Evolutionary conservation across 30 jellyfish, hydroid and myxozoan genomes (phyloP), one percentile per base, ranked within the genome.

Genomic region (Sanderia malayensis): DNA sequence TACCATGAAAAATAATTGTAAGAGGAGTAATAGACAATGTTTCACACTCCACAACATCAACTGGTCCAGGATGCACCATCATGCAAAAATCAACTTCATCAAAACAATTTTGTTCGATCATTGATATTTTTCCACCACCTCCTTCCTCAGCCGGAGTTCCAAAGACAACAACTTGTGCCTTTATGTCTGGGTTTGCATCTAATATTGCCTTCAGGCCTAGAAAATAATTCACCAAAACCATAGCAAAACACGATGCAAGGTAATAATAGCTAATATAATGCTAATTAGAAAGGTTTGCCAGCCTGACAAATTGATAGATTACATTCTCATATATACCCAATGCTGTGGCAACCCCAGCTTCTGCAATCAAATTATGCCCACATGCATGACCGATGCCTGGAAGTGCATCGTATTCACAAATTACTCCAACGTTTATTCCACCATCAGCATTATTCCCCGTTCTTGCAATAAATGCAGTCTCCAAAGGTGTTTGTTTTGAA

Each of bases 91-190:
- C 99, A 37, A 67, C 58, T 1, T 93, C 96, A 68, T 85, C 87
- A 62, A 93, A 93, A 31, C 88, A 88, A 7, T 93, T 93, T 23
- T 85, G 53, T 28, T 80, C 81, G 15, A 93, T 74, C 99, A 93
- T 93, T 19, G 31, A 18, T 0, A 80, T 58, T 34, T 93, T 93
- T 11, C 99, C 99, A 57, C 99, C 96, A 68, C 96, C 99, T 2
- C 93, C 95, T 85, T 93, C 99, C 60, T 93, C 99, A 31, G 99
- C 99, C 58, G 99, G 99, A 4, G 99, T 93, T n/a, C 99, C 99
- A 80, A 53, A 93, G 1, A 80, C 94, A 46, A 79, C 88, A 8
- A 92, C 79, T 68, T 85, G 95, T 13, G 81, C 89, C 53, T 80
- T 79, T 2, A 73, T 37, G 18, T 80, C 94, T n/a, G 95, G 83